Conservation (phyloP, 92 coral and sea anemone species). For the Phymanthus crucifer region DNA sequence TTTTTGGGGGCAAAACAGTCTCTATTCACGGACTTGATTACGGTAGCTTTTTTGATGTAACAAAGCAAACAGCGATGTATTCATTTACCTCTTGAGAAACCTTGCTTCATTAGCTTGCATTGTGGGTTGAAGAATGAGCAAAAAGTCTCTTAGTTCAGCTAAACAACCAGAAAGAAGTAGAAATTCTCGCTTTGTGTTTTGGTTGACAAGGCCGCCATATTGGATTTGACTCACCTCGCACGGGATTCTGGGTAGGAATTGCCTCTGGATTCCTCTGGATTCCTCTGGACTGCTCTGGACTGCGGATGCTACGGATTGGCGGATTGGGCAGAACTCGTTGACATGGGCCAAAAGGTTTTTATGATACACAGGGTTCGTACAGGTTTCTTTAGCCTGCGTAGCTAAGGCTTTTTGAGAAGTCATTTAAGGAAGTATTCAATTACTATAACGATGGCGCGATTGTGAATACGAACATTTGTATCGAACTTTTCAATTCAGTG, state of each 20-base stretch:
- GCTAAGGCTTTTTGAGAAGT: too few species aligned
- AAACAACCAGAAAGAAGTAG: not conserved
- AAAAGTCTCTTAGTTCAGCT: not conserved
- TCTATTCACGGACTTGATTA: not conserved
- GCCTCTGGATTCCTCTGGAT: too few species aligned
- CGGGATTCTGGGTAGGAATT: conserved; percentile 3
- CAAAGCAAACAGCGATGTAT: not conserved
- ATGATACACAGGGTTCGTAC: too few species aligned
- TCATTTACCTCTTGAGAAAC: conserved; percentile 64
- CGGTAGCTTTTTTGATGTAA: not conserved
- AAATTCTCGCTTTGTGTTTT: not conserved
- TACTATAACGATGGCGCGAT: too few species aligned
- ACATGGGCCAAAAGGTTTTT: too few species aligned
- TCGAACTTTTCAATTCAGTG: too few species aligned
- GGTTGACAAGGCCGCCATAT: conserved; percentile 17
- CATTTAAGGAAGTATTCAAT: too few species aligned
- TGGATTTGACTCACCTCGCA: conserved; percentile 11
- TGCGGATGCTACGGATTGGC: too few species aligned
- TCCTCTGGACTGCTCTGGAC: too few species aligned
- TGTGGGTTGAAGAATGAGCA: not conserved
- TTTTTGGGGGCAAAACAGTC: not conserved
- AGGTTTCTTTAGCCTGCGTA: too few species aligned
- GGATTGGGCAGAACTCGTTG: too few species aligned
- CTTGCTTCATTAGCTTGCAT: conserved; percentile 86
- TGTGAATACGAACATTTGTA: too few species aligned